Base-by-base conservation (phyloP, 2,797 vertebrate species). In the Miichthys miiuy region DNA sequence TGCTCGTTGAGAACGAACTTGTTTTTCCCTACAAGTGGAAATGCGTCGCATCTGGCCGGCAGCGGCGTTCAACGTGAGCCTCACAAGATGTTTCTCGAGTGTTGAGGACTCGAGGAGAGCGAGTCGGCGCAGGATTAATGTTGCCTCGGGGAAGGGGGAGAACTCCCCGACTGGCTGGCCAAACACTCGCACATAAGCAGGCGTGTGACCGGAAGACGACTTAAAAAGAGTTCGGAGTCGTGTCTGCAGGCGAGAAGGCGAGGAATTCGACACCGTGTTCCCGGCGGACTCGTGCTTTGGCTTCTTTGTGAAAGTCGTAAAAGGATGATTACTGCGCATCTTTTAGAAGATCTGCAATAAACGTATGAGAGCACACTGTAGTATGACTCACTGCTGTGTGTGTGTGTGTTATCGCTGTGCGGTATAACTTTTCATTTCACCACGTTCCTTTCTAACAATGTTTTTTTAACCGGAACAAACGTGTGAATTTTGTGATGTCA, bases 341-440 rank as follows among this genome's bases (percentile, higher is more conserved):
- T 34, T 34, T 34, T 34, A 34, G 34, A 38, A 9, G 14, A 44
- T 13, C 12, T 44, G 3, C 12, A 44, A 44, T 44, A 14, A 44
- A 44, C 3, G 4, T 44, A 44, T 1, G 8, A 9, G 8, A 8
- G 8, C 34, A 9, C 10, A 0, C 3, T 14, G 12, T 1, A 1
- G 51, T 25, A 16, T 54, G 5, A 3, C 7, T 2, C 9, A 27
- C 17, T 7, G 16, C 55, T 3, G 2, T 11, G 38, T 41, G 5
- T 27, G 25, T 1, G 4, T 5, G 55, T 18, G 27, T 11, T 30
- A 30, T 30, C 3, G 1, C 6, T 23, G 57, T 41, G 8, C n/a
- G n/a, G n/a, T n/a, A n/a, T 16, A 44, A 16, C 34, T 58, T 58
- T 57, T 48, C 30, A 30, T 10, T 48, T 48, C 9, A 4, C 47